phyloP scores from a whole-genome alignment of 2,888 invertebrate genomes.

The Conomelus anceps region DNA sequence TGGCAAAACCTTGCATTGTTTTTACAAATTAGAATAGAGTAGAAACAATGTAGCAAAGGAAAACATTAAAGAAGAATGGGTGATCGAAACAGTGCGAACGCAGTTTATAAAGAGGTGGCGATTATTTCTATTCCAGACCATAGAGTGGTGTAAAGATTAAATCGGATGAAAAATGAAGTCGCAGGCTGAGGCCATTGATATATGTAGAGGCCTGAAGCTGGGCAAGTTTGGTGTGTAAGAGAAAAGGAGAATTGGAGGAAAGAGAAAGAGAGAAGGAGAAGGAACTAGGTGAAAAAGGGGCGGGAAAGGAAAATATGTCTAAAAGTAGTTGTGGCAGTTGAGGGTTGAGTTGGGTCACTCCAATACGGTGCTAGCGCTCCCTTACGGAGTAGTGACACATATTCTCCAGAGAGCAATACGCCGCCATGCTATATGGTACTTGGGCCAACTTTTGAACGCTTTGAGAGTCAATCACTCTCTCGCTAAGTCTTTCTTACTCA shows the following conservation, averaged over 20 bases:
- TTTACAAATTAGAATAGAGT: not conserved
- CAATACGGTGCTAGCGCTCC: too few species aligned
- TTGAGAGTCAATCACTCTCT: not conserved
- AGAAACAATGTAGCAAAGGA: not conserved
- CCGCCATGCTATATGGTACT: not conserved
- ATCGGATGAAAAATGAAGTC: not conserved
- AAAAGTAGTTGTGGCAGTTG: too few species aligned
- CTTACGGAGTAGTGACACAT: not conserved
- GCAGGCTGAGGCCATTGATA: not conserved
- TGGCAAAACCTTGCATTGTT: too few species aligned
- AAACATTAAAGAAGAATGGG: not conserved
- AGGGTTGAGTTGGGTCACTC: not conserved
- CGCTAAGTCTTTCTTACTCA: not conserved
- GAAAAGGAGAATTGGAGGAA: not conserved
- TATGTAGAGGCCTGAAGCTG: not conserved
- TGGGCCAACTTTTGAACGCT: conserved; percentile 8
- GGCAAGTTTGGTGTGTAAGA: not conserved
- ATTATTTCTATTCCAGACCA: not conserved
- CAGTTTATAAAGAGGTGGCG: not conserved
- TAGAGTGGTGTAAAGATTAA: not conserved
- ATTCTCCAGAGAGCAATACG: conserved; percentile 5
- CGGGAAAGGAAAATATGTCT: not conserved
- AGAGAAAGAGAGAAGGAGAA: not conserved
- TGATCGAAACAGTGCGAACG: not conserved
- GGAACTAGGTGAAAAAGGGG: not conserved